Percentiles rank a stretch among this genome's conserved stretches.
These are phyloP conservation scores for Heliocidaris erythrogramma DNA, from an alignment of 35 echinoderm and acorn worm species.

Conservation along the genomic window DNA sequence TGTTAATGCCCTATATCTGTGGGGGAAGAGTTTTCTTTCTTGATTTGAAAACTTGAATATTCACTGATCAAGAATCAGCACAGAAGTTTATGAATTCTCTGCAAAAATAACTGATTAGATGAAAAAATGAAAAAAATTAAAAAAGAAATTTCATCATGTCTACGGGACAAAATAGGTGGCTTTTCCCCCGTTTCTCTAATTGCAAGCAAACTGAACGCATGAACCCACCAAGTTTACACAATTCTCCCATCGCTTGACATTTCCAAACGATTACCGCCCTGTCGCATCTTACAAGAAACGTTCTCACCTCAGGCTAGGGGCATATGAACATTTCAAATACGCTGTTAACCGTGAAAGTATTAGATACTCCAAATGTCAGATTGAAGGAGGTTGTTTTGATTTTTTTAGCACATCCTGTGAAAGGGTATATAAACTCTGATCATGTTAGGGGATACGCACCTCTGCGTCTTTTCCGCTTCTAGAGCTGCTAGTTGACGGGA, in stretches of 20 bases:
- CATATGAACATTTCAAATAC: background rate
- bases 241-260: background rate
- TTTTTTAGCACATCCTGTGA: background rate
- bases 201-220: too few relatives aligned
- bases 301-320: background rate
- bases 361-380: background rate
- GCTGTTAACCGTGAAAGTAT: background rate
- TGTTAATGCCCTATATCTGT: too few relatives aligned
- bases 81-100: too few relatives aligned
- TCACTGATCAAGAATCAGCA: too few relatives aligned
- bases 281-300: background rate
- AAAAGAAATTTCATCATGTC: background rate
- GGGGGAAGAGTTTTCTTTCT: too few relatives aligned
- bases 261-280: background rate
- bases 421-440: background rate
- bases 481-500: slow-evolving; percentile 79
- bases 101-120: too few relatives aligned
- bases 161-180: background rate
- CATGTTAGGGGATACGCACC: slow-evolving; percentile 37
- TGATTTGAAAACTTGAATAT: too few relatives aligned
- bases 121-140: background rate
- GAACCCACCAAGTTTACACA: background rate
- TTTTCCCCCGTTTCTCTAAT: too few relatives aligned
- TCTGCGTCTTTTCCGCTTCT: slow-evolving; percentile 88
- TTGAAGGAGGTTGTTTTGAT: background rate